Conservation (phyloP, 2,888 invertebrate genomes). For the Galeruca laticollis region DNA sequence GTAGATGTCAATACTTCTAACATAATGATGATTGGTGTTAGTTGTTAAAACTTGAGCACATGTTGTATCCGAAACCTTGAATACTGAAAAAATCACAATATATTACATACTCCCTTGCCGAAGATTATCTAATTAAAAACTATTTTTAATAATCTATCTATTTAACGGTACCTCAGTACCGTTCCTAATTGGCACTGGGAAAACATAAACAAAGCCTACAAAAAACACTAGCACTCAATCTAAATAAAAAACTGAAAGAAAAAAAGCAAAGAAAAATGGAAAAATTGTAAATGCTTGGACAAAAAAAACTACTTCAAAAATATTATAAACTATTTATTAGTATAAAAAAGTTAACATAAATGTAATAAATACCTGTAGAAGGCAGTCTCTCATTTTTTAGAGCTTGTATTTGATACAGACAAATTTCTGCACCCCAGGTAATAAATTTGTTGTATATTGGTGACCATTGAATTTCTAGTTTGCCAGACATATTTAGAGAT, state of each 20-base stretch:
- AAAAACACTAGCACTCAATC: no score
- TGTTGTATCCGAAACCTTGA: constrained; percentile 77
- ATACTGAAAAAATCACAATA: constrained; percentile 67
- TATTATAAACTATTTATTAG: background rate
- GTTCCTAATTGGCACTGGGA: no score
- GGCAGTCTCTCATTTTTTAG: constrained; percentile 60
- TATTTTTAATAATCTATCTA: no score
- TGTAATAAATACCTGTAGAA: constrained; percentile 21
- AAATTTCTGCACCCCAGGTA: constrained; percentile 91
- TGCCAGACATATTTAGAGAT: constrained; percentile 65
- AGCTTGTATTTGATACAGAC: constrained; percentile 82
- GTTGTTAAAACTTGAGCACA: constrained; percentile 80
- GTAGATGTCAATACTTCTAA: constrained; percentile 90
- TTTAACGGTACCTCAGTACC: no score
- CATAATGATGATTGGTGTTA: constrained; percentile 80
- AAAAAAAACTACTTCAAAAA: no score
- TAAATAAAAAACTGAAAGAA: no score
- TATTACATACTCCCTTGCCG: no score
- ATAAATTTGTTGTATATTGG: constrained; percentile 87
- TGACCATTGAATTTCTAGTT: constrained; percentile 89
- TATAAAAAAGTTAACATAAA: background rate
- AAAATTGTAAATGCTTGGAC: no score
- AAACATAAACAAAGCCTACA: no score
- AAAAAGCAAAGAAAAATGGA: background rate
- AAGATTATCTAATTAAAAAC: no score